Conservation (phyloP, 2,888 invertebrate genomes). For the Idaea aversata region DNA sequence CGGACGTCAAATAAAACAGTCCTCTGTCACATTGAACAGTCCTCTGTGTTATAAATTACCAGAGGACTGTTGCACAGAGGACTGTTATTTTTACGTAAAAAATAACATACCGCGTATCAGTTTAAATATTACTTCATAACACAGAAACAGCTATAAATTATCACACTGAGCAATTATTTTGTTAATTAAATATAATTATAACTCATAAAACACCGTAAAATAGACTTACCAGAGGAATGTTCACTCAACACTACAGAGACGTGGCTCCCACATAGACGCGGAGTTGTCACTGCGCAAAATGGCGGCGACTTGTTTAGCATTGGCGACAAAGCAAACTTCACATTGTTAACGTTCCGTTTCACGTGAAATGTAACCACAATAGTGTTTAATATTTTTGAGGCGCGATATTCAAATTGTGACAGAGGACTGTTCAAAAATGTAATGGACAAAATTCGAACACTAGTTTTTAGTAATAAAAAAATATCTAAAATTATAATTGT, state of each 20-base stretch:
- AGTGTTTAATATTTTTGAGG: not conserved
- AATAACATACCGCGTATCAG: no score
- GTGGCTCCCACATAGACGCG: conserved; percentile 13
- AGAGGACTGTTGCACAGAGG: no score
- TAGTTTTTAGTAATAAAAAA: no score
- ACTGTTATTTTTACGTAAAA: no score
- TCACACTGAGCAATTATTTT: conserved; percentile 13
- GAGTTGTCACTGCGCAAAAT: conserved; percentile 13
- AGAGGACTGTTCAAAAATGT: no score
- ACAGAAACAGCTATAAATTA: conserved; percentile 3
- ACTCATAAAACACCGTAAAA: conserved; percentile 15
- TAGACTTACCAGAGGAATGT: conserved; percentile 18
- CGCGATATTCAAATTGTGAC: not conserved
- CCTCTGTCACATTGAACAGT: conserved; percentile 13
- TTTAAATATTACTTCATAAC: no score
- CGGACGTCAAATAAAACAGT: conserved; percentile 16
- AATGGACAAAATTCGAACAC: no score
- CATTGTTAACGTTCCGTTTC: conserved; percentile 10
- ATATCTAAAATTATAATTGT: no score
- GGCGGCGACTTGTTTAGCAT: conserved; percentile 2
- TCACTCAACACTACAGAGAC: conserved; percentile 12
- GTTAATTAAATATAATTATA: conserved; percentile 9
- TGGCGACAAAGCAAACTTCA: conserved; percentile 13
- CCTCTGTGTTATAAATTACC: conserved; percentile 12
- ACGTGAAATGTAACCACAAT: no score